Evolutionary conservation across 1,140 invertebrate genomes (phyloP).

Genomic region (Pseudomyrmex concolor): DNA sequence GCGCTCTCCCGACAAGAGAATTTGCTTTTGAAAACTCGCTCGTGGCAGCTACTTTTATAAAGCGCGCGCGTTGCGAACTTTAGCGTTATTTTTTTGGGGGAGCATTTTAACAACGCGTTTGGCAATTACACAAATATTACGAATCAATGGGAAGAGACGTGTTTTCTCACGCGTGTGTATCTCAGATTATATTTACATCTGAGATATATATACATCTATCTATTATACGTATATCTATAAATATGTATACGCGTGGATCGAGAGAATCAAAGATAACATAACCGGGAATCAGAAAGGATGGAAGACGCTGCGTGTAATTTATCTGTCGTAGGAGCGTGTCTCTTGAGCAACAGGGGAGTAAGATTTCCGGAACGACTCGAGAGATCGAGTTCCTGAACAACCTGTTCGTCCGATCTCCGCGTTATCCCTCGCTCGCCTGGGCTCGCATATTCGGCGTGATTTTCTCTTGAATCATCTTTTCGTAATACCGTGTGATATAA

Average conservation of each 20-base stretch:
- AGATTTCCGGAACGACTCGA: neutral
- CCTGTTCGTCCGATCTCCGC: conserved; percentile 36
- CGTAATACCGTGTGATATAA: conserved; percentile 71
- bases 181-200: no score
- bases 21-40: neutral
- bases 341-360: neutral
- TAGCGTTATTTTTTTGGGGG: neutral
- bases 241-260: neutral
- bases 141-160: no score
- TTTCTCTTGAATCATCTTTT: conserved; percentile 69
- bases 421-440: neutral
- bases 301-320: neutral
- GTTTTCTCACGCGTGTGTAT: no score
- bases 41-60: neutral
- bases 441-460: conserved; percentile 48
- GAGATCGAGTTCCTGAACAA: conserved; percentile 47
- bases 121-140: neutral
- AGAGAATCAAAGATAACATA: neutral
- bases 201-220: neutral
- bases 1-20: neutral
- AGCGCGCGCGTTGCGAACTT: neutral
- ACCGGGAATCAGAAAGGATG: neutral
- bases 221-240: neutral
- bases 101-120: neutral
- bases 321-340: neutral